Evolutionary conservation across 64 coral and sea anemone species (phyloP), one percentile per base, ranked within the genome.

Genomic region (Dendronephthya gigantea): DNA sequence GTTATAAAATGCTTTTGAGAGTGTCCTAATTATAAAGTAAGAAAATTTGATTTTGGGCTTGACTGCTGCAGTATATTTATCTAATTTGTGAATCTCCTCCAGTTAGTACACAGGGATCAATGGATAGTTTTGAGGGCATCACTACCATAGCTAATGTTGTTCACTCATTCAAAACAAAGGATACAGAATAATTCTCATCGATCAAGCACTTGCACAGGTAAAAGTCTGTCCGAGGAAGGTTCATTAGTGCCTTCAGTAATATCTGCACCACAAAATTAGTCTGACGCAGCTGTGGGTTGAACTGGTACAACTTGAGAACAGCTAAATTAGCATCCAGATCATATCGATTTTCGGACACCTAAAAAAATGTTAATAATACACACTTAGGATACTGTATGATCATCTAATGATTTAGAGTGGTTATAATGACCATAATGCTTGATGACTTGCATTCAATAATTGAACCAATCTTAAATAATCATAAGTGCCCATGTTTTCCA

Each of bases 121-220:
- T n/a, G n/a, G n/a, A n/a, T n/a, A n/a, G n/a, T n/a, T n/a, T n/a
- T n/a, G n/a, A n/a, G n/a, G n/a, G n/a, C n/a, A n/a, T n/a, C n/a
- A n/a, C n/a, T n/a, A n/a, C n/a, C n/a, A n/a, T n/a, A n/a, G n/a
- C n/a, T n/a, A 45, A 6, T 11, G 4, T 6, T 45, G 41, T 45
- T 45, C 41, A 45, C 4, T 45, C 41, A 6, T 45, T n/a, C n/a
- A n/a, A n/a, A n/a, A 74, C 19, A 36, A 35, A 79, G 72, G 72
- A 79, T 79, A 79, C 72, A 3, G 36, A 14, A 79, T 79, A 29
- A 19, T 79, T 79, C 31, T 79, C 72, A 33, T 79, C 72, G 15
- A 79, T 79, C 28, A 79, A 79, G 17, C 72, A 79, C 72, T 79
- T 79, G 72, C 72, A 79, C 31, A 79, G 22, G 30, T 79, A 79